Conservation (phyloP, 2,888 invertebrate genomes). For the Parnassius mnemosyne region DNA sequence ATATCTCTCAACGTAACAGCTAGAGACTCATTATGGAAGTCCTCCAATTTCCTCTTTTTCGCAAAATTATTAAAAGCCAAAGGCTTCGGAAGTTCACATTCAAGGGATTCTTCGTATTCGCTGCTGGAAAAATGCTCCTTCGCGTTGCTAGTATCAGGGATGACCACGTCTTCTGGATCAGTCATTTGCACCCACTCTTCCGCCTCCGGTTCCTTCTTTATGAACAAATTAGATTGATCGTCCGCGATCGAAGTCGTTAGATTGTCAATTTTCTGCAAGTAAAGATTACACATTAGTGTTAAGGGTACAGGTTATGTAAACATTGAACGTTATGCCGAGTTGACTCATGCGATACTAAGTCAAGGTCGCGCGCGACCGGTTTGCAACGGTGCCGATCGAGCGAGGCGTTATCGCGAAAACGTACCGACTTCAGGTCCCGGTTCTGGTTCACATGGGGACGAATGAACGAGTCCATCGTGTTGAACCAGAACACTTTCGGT, state of each 20-base stretch:
- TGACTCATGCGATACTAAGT: background rate
- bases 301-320: conserved; percentile 1
- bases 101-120: background rate
- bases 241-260: background rate
- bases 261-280: background rate
- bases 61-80: no score
- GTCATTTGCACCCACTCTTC: conserved; percentile 18
- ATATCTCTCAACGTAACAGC: background rate
- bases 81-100: background rate
- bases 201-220: background rate
- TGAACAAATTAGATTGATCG: background rate
- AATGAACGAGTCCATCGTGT: conserved; percentile 51
- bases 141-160: background rate
- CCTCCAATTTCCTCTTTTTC: background rate
- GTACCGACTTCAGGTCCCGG: background rate
- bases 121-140: background rate
- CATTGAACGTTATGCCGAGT: background rate
- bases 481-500: conserved; percentile 44
- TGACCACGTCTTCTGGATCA: conserved; percentile 1
- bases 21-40: background rate
- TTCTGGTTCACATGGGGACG: conserved; percentile 42
- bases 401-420: background rate
- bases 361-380: conserved; percentile 1
- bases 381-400: background rate
- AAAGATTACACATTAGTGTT: background rate